A percentile compares a stretch with the other conserved stretches of the same genome.
phyloP scores from a whole-genome alignment of 2,888 invertebrate species.

The Tholera decimalis region DNA sequence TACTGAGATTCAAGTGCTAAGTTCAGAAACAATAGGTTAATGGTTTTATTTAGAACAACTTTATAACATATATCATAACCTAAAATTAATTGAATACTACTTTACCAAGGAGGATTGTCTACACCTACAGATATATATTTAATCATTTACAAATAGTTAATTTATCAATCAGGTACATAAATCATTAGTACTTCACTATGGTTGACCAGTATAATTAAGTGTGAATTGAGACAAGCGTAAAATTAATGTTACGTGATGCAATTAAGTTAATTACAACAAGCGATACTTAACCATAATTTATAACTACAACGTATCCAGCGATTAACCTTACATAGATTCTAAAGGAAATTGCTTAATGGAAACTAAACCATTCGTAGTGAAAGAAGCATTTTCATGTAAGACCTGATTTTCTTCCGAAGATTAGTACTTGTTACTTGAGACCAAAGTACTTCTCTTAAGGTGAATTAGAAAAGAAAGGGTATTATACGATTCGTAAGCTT shows the following conservation, averaged over 20 bases:
- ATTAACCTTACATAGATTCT: slow-evolving; percentile 5
- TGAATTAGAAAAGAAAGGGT: neutral
- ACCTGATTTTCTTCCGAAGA: neutral
- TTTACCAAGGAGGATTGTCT: neutral
- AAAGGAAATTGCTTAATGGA: neutral
- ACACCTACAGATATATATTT: no score
- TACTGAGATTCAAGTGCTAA: no score
- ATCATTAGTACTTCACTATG: slow-evolving; percentile 25
- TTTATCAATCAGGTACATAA: slow-evolving; percentile 2
- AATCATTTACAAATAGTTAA: slow-evolving; percentile 18
- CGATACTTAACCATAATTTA: slow-evolving; percentile 35
- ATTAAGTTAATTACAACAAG: slow-evolving; percentile 39
- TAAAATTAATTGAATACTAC: neutral
- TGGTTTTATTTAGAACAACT: no score
- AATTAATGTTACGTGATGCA: slow-evolving; percentile 33
- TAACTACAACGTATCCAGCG: slow-evolving; percentile 2
- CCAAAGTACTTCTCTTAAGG: no score
- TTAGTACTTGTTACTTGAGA: no score
- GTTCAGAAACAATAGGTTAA: no score
- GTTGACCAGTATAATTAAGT: slow-evolving; percentile 21
- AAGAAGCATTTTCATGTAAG: neutral
- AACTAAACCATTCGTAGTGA: neutral
- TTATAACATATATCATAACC: no score
- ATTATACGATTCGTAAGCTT: no score
- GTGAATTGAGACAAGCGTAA: slow-evolving; percentile 44